phyloP scores from a whole-genome alignment of 2,797 vertebrate species.

The Setipinna tenuifilis region DNA sequence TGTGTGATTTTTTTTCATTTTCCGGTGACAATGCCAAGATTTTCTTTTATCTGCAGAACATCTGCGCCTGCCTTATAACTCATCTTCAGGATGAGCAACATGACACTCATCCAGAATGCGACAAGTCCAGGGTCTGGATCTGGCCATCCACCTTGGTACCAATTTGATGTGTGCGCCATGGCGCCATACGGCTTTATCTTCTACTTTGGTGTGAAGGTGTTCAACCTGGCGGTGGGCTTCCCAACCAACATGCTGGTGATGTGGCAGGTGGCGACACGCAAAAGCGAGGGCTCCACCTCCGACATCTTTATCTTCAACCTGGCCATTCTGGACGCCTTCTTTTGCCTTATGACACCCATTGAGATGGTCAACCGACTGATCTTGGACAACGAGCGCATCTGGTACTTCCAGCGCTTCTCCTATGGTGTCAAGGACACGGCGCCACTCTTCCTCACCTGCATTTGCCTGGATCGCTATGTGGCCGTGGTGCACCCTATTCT shows the following conservation, averaged over 20 bases:
- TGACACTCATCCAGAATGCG: constrained; percentile 46
- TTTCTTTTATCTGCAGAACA: neutral
- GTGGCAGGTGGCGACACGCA: constrained; percentile 66
- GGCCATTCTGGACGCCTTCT: constrained; percentile 70
- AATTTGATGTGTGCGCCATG: constrained; percentile 58
- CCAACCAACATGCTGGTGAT: constrained; percentile 73
- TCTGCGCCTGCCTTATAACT: neutral
- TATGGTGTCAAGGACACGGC: constrained; percentile 75
- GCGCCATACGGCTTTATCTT: constrained; percentile 71
- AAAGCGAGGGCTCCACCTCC: constrained; percentile 64
- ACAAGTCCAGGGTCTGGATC: neutral
- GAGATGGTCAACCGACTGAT: constrained; percentile 70
- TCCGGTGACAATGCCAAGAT: neutral
- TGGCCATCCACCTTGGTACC: constrained; percentile 64
- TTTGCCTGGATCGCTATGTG: constrained; percentile 75
- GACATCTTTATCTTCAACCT: constrained; percentile 77
- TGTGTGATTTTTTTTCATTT: neutral
- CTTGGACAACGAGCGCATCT: constrained; percentile 58
- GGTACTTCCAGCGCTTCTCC: constrained; percentile 70
- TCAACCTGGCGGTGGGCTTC: constrained; percentile 71
- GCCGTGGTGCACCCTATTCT: constrained; percentile 75
- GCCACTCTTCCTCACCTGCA: constrained; percentile 74
- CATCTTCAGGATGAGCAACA: constrained; percentile 34
- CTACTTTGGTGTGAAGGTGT: constrained; percentile 71
- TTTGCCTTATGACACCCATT: constrained; percentile 73